phyloP scores from a whole-genome alignment of 2,888 invertebrate genomes.

The Euplexia lucipara region DNA sequence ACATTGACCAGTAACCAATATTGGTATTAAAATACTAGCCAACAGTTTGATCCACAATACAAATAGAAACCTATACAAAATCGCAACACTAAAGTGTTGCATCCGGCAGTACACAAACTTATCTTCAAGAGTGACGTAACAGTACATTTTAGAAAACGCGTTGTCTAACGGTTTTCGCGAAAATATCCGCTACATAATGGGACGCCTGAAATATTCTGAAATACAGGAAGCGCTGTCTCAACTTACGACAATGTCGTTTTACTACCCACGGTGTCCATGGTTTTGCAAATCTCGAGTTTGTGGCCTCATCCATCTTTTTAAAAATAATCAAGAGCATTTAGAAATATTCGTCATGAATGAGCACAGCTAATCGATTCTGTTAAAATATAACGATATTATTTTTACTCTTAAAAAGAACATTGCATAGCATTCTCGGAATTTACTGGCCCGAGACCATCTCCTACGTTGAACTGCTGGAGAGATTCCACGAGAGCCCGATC shows the following conservation, averaged over 20 bases:
- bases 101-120: background rate
- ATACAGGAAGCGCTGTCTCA: slow-evolving; percentile 61
- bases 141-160: slow-evolving; percentile 34
- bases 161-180: slow-evolving; percentile 39
- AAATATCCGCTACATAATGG: slow-evolving; percentile 57
- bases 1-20: background rate
- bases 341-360: background rate
- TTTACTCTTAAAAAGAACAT: too few species aligned
- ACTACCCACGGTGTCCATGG: slow-evolving; percentile 37
- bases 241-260: slow-evolving; percentile 53
- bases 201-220: slow-evolving; percentile 60
- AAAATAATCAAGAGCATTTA: background rate
- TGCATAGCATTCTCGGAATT: too few species aligned
- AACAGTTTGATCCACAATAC: background rate
- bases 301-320: background rate
- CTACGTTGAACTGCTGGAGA: too few species aligned
- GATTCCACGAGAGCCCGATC: too few species aligned
- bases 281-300: slow-evolving; percentile 11
- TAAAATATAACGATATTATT: too few species aligned
- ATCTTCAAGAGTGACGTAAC: slow-evolving; percentile 20
- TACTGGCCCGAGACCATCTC: too few species aligned
- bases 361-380: too few species aligned
- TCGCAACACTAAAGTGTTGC: background rate
- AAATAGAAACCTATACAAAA: background rate
- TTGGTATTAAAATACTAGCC: too few species aligned